Evolutionary conservation across 2,113 vertebrate genomes (phyloP).

Genomic region (Rutilus rutilus): DNA sequence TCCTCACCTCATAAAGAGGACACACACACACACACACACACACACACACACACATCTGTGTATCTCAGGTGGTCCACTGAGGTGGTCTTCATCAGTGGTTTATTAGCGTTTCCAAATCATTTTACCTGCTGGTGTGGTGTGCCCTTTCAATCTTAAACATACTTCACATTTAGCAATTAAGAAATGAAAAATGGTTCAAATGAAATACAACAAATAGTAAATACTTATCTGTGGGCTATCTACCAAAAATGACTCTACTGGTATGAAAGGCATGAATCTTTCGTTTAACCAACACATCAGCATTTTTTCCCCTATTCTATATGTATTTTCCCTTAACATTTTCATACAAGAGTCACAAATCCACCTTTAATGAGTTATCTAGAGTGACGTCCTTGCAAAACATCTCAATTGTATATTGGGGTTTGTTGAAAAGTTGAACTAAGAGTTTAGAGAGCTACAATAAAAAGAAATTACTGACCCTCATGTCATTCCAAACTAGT

Average conservation of each 20-base stretch:
- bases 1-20: slow-evolving; percentile 73
- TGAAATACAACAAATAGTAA: not conserved
- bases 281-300: not conserved
- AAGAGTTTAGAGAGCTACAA: not conserved
- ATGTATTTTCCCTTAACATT: not conserved
- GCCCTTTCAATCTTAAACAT: not conserved
- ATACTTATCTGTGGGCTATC: not conserved
- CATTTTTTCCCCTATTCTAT: not conserved
- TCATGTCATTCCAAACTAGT: not conserved
- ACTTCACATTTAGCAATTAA: not conserved
- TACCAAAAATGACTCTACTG: not conserved
- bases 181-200: not conserved
- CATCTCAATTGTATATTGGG: not conserved
- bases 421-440: not conserved
- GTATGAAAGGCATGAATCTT: not conserved
- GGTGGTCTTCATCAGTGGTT: slow-evolving; percentile 73
- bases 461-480: not conserved
- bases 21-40: slow-evolving; percentile 42
- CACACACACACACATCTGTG: slow-evolving; percentile 41
- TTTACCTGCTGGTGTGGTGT: slow-evolving; percentile 37
- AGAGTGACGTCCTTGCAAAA: not conserved
- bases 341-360: not conserved
- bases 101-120: slow-evolving; percentile 66
- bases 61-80: slow-evolving; percentile 70
- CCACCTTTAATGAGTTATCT: not conserved